Base-by-base conservation (phyloP, 64 coral and sea anemone species). In the Montipora foliosa region DNA sequence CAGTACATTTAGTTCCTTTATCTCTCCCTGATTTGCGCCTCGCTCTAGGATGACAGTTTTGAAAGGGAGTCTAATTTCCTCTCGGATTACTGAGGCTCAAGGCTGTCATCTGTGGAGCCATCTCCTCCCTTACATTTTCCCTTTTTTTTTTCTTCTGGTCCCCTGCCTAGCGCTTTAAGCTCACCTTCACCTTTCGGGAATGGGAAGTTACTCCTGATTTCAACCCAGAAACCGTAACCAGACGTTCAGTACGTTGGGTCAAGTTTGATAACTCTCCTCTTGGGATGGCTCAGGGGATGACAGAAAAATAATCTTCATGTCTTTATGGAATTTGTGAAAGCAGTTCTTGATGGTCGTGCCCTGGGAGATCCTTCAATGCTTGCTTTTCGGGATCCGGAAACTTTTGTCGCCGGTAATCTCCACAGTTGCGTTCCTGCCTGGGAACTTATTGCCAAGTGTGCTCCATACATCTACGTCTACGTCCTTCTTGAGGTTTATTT, bases 351-450 rank as follows among this genome's bases (percentile, higher is more conserved):
- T 52, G 45, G 19, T 20, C 14, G 19, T 52, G 45, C 77, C 17
- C 15, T 17, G 0, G 77, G 19, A 5, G 51, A 49, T 15, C 0
- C 11, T 52, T 72, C 64, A 16, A 88, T 72, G 48, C 62, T 72
- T 14, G 19, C 50, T 4, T 88, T 74, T 69, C 49, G 12, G 69
- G 85, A 88, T 22, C 74, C 88, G 24, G 0, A 22, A 8, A 12
- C 57, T 4, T 90, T 90, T 57, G 88, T 90, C 21, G 75, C 88
- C 16, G 88, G 88, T 59, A 66, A 90, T 47, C 24, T 90, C 25
- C 76, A 80, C 64, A 15, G 1, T 5, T 21, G 62, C 8, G 19
- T 47, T 11, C 49, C 19, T 55, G n/a, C 57, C 53, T 90, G 88
- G 88, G 51, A 74, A 47, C 12, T 4, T 7, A 61, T 90, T 2